Conservation (phyloP, 2,888 invertebrate species). For the Ferdinandea cuprea region DNA sequence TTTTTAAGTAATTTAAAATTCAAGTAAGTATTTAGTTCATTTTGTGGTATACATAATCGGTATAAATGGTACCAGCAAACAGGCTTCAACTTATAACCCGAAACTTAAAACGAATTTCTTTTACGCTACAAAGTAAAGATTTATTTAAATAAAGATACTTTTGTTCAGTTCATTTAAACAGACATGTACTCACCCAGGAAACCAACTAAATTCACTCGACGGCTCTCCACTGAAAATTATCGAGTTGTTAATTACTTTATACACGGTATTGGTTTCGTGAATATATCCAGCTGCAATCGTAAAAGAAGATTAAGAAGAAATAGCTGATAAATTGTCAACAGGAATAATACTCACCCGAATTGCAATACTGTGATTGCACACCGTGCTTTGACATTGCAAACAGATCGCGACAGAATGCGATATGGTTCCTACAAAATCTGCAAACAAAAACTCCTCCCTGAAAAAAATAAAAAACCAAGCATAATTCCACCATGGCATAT, state of each 20-base stretch:
- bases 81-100: too few relatives aligned
- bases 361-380: conserved; percentile 91
- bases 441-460: conserved; percentile 84
- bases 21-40: too few relatives aligned
- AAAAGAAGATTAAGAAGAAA: conserved; percentile 22
- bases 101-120: neutral
- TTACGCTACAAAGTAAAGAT: neutral
- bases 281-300: conserved; percentile 86
- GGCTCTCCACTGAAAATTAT: conserved; percentile 84
- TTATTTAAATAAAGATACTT: neutral
- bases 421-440: conserved; percentile 85
- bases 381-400: conserved; percentile 93
- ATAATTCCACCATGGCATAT: neutral
- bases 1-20: too few relatives aligned
- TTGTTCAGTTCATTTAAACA: neutral
- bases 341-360: conserved; percentile 85
- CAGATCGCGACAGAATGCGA: conserved; percentile 87
- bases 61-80: too few relatives aligned
- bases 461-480: conserved; percentile 47
- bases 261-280: conserved; percentile 91
- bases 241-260: conserved; percentile 84
- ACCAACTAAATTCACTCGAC: conserved; percentile 91
- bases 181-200: conserved; percentile 85
- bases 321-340: too few relatives aligned
- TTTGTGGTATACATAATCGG: too few relatives aligned